phyloP scores from a whole-genome alignment of 2,888 invertebrate genomes.

The Capitulum mitella region DNA sequence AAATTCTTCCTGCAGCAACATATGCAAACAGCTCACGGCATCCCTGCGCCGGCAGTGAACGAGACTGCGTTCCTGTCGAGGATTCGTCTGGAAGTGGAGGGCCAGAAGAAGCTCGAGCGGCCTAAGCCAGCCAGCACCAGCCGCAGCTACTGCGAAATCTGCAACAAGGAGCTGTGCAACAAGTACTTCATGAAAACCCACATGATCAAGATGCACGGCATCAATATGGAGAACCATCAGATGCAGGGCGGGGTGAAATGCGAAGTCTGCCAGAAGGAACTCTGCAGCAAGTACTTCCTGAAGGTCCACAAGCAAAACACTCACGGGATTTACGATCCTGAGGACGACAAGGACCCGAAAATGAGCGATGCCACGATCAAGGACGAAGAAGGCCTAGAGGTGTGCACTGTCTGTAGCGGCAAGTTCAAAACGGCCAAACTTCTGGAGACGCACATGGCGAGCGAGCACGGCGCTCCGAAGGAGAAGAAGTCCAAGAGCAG shows the following conservation, averaged over 20 bases:
- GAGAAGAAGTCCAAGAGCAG: background rate
- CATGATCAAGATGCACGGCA: conserved; percentile 97
- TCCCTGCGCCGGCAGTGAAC: conserved; percentile 39
- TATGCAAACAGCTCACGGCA: conserved; percentile 59
- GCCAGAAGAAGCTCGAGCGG: conserved; percentile 31
- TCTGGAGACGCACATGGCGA: background rate
- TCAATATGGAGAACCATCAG: conserved; percentile 84
- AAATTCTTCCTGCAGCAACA: conserved; percentile 62
- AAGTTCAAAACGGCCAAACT: conserved; percentile 21
- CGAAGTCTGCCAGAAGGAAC: conserved; percentile 95
- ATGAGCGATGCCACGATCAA: background rate
- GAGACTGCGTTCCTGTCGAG: conserved; percentile 34
- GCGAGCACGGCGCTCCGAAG: conserved; percentile 13
- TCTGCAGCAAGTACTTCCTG: conserved; percentile 95
- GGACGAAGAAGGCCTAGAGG: background rate
- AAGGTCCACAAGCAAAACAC: conserved; percentile 96
- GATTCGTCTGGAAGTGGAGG: conserved; percentile 34
- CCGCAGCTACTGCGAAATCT: conserved; percentile 86
- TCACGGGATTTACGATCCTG: conserved; percentile 78
- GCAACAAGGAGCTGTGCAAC: conserved; percentile 97
- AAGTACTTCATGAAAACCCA: conserved; percentile 99
- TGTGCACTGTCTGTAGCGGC: conserved; percentile 4
- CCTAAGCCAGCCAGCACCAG: conserved; percentile 39
- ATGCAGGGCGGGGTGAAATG: conserved; percentile 90
- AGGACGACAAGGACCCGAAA: background rate